These are phyloP conservation scores for Alaudala cheleensis DNA, from an alignment of 2,113 vertebrate species.

Conservation along the genomic window DNA sequence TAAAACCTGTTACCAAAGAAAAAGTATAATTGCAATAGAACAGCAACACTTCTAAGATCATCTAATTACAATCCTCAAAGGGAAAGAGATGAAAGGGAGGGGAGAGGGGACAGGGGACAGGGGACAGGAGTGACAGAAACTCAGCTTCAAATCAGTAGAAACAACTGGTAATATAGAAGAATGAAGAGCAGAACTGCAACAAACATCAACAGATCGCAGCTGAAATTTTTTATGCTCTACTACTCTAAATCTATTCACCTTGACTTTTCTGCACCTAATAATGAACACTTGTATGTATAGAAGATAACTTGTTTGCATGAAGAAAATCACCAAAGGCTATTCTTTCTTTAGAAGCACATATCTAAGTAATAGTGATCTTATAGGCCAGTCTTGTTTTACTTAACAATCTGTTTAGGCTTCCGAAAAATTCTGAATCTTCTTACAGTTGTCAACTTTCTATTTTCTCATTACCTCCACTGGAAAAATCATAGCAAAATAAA, in stretches of 20 bases:
- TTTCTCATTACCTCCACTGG: neutral
- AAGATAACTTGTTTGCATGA: neutral
- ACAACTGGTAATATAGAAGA: neutral
- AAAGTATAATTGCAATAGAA: neutral
- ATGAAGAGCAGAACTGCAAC: neutral
- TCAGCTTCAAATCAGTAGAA: neutral
- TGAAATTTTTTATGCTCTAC: neutral
- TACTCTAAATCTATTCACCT: neutral
- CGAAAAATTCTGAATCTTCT: neutral
- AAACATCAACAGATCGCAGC: neutral
- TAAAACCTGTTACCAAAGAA: conserved; percentile 63
- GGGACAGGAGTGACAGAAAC: neutral
- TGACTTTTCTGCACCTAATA: neutral
- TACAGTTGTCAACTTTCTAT: neutral
- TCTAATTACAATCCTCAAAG: neutral
- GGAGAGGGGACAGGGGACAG: too few species aligned
- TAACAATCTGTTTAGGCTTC: neutral
- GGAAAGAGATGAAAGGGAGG: too few species aligned
- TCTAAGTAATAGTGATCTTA: neutral
- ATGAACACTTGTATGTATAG: neutral
- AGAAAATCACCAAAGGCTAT: neutral
- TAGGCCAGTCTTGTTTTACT: neutral
- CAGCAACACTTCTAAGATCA: neutral
- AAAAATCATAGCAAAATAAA: neutral
- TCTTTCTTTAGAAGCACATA: neutral